Conservation (phyloP, 1,140 invertebrate species). For the Brachionus rubens region DNA sequence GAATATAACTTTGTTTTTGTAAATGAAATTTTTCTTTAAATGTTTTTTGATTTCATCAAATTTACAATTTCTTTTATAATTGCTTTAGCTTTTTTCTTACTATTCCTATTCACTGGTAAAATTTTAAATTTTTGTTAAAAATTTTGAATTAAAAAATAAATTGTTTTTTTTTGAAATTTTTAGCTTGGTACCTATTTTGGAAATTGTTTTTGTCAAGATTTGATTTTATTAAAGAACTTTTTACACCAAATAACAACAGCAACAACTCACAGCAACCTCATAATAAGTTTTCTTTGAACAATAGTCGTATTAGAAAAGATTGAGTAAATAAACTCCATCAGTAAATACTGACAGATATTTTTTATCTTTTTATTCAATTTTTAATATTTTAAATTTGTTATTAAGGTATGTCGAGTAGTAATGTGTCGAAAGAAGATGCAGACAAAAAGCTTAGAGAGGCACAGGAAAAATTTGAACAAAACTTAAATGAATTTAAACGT, state of each 20-base stretch:
- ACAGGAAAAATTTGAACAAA: slow-evolving; percentile 30
- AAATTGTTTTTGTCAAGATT: slow-evolving; percentile 42
- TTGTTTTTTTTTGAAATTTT: background rate
- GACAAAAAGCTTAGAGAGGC: background rate
- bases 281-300: background rate
- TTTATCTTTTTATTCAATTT: too few species aligned
- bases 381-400: too few species aligned
- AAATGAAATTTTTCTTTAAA: slow-evolving; percentile 26
- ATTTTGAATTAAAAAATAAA: background rate
- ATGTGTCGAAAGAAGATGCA: background rate
- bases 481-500: slow-evolving; percentile 20
- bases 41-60: slow-evolving; percentile 42
- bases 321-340: too few species aligned
- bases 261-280: background rate
- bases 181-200: slow-evolving; percentile 46
- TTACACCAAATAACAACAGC: background rate
- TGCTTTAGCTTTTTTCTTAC: slow-evolving; percentile 24
- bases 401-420: too few species aligned
- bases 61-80: slow-evolving; percentile 40
- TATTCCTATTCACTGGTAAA: slow-evolving; percentile 43
- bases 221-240: slow-evolving; percentile 34
- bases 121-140: too few species aligned
- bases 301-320: background rate
- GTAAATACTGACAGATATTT: too few species aligned
- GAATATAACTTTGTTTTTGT: background rate